These are phyloP conservation scores for Vireo altiloquus DNA, from an alignment of 2,113 vertebrate genomes.

Conservation along the genomic window DNA sequence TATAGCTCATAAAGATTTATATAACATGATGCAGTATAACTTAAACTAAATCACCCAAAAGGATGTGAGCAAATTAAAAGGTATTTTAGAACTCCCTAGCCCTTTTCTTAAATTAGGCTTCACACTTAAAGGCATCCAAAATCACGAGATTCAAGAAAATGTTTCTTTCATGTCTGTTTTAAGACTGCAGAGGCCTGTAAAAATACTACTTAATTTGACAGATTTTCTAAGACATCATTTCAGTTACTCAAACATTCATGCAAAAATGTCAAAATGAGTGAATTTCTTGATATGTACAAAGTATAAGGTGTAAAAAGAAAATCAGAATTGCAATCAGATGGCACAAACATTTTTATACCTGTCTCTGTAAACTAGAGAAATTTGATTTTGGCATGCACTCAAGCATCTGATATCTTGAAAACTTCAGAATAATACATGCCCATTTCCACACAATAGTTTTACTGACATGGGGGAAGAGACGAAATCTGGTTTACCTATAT, in stretches of 20 bases:
- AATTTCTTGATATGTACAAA: not conserved
- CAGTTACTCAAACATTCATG: not conserved
- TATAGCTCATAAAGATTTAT: not conserved
- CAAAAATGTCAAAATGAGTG: not conserved
- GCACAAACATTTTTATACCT: not conserved
- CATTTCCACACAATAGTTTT: not conserved
- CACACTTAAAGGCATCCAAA: not conserved
- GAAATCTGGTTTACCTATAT: not conserved
- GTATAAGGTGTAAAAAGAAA: not conserved
- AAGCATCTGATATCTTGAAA: not conserved
- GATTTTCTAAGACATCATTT: not conserved
- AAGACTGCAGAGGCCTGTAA: not conserved
- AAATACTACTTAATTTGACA: not conserved
- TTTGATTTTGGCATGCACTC: not conserved
- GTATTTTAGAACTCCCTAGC: not conserved
- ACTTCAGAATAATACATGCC: not conserved
- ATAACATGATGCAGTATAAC: not conserved
- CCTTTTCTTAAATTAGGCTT: not conserved
- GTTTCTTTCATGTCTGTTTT: not conserved
- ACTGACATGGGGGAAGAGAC: rapidly evolving
- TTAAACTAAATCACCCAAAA: not conserved
- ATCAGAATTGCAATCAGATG: not conserved
- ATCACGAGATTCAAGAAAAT: not conserved
- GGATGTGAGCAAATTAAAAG: not conserved
- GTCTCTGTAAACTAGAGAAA: not conserved